Base-by-base conservation (phyloP, 2,888 invertebrate species). In the Platycnemis pennipes region DNA sequence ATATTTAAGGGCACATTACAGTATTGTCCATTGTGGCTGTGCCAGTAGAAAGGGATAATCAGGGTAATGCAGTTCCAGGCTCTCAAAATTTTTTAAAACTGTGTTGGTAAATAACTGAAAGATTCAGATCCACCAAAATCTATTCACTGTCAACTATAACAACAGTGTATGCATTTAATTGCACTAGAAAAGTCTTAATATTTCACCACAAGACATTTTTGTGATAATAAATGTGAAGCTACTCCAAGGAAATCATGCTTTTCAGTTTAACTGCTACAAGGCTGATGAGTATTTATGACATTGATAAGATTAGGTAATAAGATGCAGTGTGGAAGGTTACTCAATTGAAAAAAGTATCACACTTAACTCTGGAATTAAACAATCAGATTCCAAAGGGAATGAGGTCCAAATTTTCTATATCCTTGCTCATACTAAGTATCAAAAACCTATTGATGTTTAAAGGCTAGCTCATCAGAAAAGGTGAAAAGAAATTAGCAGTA, bases 11-110 rank as follows among this genome's bases (percentile, higher is more conserved):
- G 13, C n/a, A 37, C 31, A 77, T 31, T 37, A 77, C 8, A 77
- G 5, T 77, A 77, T 11, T 37, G 77, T 77, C 3, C 37, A 69
- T n/a, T 37, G 37, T 77, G 77, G 77, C 77, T 77, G 77, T 77
- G 77, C 77, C 13, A 77, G 77, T 37, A 77, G 77, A 69, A 69
- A 91, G n/a, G 91, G 91, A 44, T 91, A 63, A 69, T 91, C 91
- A 91, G 91, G 91, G 91, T 91, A 91, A 69, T 37, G 37, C 31
- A 77, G 37, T 77, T 77, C 31, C 31, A 77, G 77, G 77, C 37
- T 77, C 16, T n/a, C 37, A 37, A 37, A 77, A 77, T 16, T 77
- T 16, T 77, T 77, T 11, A 77, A 77, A 13, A 77, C 26, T n/a
- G 5, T 77, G n/a, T 13, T 13, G 26, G 37, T 77, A 37, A 37